These are phyloP conservation scores for Gymnocephalus cernua DNA, from an alignment of 2,113 vertebrate genomes.

Conservation along the genomic window DNA sequence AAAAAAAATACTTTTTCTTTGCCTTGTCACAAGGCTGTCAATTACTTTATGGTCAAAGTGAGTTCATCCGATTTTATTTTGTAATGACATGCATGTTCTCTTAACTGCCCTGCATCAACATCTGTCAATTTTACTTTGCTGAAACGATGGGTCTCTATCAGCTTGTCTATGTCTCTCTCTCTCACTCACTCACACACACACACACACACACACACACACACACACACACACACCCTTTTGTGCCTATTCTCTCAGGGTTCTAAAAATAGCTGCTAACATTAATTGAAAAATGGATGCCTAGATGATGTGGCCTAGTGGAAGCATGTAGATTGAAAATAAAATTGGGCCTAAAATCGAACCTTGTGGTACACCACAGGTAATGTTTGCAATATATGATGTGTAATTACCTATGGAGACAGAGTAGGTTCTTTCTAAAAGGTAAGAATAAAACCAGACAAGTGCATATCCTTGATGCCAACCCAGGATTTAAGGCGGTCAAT, in stretches of 20 bases:
- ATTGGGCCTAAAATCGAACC: too few relatives aligned
- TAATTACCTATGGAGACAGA: too few relatives aligned
- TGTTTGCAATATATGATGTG: too few relatives aligned
- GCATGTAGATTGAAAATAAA: too few relatives aligned
- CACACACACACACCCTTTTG: constrained; percentile 29
- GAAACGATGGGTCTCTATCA: neutral
- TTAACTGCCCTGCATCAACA: neutral
- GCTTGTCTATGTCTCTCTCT: neutral
- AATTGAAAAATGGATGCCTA: constrained; percentile 45
- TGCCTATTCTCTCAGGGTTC: constrained; percentile 44
- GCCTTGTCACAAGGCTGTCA: neutral
- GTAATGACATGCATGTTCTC: neutral
- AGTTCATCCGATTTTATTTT: neutral
- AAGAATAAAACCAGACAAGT: neutral
- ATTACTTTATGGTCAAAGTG: neutral
- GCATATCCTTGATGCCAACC: neutral
- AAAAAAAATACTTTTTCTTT: neutral
- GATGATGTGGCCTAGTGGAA: too few relatives aligned
- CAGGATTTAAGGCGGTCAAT: neutral
- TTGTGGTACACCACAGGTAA: too few relatives aligned
- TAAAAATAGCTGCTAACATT: constrained; percentile 70
- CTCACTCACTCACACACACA: neutral
- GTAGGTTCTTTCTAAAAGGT: too few relatives aligned
- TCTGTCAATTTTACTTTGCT: neutral
- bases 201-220: constrained; percentile 7